Conservation (phyloP, 2,797 vertebrate species). For the Zenarchopterus dispar region DNA sequence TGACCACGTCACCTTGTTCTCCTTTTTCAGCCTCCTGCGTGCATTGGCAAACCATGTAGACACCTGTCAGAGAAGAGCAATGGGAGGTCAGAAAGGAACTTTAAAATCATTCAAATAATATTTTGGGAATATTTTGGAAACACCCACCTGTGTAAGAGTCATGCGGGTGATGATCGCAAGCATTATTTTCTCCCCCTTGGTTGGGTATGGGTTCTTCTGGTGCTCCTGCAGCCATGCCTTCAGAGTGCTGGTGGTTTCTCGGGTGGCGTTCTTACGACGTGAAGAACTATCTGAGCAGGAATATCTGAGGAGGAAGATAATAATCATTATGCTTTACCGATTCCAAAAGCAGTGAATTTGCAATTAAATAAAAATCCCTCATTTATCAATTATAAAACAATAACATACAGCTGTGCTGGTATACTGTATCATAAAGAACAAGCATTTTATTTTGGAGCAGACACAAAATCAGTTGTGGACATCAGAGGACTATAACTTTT, state of each 20-base stretch:
- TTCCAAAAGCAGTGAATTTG: no score
- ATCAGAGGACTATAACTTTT: no score
- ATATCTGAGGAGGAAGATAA: slow-evolving; percentile 79
- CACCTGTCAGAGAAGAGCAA: slow-evolving; percentile 73
- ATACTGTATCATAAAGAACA: no score
- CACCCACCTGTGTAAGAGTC: slow-evolving; percentile 88
- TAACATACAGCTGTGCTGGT: not conserved
- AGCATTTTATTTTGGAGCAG: no score
- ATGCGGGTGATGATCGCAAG: slow-evolving; percentile 90
- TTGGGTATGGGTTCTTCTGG: slow-evolving; percentile 90
- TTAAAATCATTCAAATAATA: no score
- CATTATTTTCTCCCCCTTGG: slow-evolving; percentile 92
- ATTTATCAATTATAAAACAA: not conserved
- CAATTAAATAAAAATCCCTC: no score
- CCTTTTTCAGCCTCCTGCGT: slow-evolving; percentile 91
- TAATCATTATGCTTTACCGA: no score
- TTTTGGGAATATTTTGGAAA: not conserved
- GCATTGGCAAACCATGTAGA: slow-evolving; percentile 96
- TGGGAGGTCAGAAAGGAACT: no score
- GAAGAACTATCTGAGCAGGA: slow-evolving; percentile 90
- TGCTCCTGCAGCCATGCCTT: slow-evolving; percentile 92
- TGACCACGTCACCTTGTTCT: slow-evolving; percentile 95
- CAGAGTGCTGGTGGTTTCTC: slow-evolving; percentile 92
- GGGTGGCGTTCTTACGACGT: slow-evolving; percentile 93
- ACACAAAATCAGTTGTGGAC: no score